Conservation (phyloP, 2,113 vertebrate species). For the Melanostigma gelatinosum region DNA sequence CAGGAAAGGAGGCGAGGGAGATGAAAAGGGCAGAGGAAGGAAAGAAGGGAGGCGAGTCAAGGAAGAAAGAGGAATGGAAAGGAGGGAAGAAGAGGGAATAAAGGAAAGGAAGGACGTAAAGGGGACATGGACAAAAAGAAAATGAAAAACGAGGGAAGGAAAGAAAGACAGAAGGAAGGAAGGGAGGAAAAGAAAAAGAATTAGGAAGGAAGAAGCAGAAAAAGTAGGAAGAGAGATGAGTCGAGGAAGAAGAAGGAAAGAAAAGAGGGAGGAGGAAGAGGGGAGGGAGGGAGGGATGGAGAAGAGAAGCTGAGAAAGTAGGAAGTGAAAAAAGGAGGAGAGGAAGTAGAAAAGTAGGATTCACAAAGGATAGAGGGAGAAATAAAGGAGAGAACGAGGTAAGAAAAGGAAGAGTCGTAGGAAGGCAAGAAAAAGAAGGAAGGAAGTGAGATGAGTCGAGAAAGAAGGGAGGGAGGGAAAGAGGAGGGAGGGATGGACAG, state of each 20-base stretch:
- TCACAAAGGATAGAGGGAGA: background rate
- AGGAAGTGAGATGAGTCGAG: background rate
- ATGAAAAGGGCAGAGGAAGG: too few relatives aligned
- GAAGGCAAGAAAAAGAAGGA: background rate
- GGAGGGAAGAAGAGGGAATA: background rate
- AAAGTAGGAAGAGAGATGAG: background rate
- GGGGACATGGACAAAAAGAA: background rate
- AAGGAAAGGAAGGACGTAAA: background rate
- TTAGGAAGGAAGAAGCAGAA: background rate
- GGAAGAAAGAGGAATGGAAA: background rate
- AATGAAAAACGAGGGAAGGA: background rate
- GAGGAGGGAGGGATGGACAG: constrained; percentile 77
- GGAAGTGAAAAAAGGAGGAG: background rate
- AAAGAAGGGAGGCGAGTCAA: background rate
- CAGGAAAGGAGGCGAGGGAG: background rate
- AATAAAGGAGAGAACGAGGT: background rate
- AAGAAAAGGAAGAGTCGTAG: background rate
- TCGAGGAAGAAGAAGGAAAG: background rate
- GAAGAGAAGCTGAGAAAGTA: background rate
- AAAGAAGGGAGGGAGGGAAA: constrained; percentile 33
- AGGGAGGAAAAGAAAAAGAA: background rate
- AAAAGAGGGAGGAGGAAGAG: background rate
- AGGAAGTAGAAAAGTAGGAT: background rate
- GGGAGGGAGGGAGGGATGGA: background rate
- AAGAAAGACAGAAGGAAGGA: background rate